Evolutionary conservation across 1,140 invertebrate species (phyloP).

Genomic region (Neuroterus valhalla): DNA sequence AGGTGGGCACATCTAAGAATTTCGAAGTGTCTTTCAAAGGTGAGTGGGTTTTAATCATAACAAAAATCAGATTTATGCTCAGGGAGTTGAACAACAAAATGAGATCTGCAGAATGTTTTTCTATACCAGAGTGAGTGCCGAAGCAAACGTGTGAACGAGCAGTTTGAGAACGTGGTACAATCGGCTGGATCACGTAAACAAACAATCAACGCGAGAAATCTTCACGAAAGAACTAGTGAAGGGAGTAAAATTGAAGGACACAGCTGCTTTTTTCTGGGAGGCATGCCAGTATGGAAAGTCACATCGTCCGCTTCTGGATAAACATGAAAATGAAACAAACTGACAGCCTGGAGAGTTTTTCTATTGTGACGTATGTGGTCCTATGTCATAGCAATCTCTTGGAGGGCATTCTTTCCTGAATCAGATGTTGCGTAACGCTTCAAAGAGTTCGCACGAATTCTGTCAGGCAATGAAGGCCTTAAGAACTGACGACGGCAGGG

Average conservation of each 20-base stretch:
- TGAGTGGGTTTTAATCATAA: background rate
- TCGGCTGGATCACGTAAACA: conserved; percentile 34
- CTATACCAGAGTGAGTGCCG: background rate
- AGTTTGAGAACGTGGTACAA: conserved; percentile 22
- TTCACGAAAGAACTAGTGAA: background rate
- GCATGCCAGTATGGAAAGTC: conserved; percentile 64
- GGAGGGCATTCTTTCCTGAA: too few relatives aligned
- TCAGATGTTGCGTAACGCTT: too few relatives aligned
- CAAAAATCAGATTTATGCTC: background rate
- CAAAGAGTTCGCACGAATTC: too few relatives aligned
- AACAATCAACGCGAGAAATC: background rate
- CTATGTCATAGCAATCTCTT: too few relatives aligned
- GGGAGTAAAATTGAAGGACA: background rate
- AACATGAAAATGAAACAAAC: too few relatives aligned
- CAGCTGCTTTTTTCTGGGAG: conserved; percentile 60
- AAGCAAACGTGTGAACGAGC: background rate
- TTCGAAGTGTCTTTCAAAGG: conserved; percentile 15
- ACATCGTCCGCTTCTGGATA: too few relatives aligned
- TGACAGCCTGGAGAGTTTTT: too few relatives aligned
- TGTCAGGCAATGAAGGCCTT: too few relatives aligned
- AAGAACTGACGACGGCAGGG: too few relatives aligned
- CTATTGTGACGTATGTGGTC: too few relatives aligned
- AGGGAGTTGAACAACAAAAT: conserved; percentile 29
- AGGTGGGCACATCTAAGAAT: conserved; percentile 13
- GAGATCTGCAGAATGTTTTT: conserved; percentile 27